Conservation (phyloP, 2,888 invertebrate genomes). For the Aleiodes alternator region DNA sequence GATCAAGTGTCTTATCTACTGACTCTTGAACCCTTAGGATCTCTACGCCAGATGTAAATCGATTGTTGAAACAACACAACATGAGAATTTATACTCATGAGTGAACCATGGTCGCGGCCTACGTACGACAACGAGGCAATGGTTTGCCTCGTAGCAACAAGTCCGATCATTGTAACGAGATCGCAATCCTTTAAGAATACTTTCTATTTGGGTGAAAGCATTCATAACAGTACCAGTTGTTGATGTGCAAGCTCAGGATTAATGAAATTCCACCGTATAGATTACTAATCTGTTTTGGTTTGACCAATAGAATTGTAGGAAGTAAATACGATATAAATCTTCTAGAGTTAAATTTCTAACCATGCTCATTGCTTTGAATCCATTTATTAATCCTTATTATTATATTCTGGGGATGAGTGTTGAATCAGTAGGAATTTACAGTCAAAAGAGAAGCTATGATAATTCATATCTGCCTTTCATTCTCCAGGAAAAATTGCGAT, state of each 20-base stretch:
- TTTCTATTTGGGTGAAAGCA: slow-evolving; percentile 48
- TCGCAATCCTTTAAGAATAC: slow-evolving; percentile 37
- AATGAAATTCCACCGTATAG: slow-evolving; percentile 53
- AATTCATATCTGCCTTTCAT: slow-evolving; percentile 12
- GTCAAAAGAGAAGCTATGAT: background rate
- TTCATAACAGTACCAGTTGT: slow-evolving; percentile 12
- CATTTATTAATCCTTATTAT: no score
- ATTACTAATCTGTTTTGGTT: slow-evolving; percentile 50
- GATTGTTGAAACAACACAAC: slow-evolving; percentile 22
- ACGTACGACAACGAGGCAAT: slow-evolving; percentile 3
- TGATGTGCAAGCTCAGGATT: slow-evolving; percentile 56
- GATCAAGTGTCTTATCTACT: slow-evolving; percentile 20
- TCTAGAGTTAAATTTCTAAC: slow-evolving; percentile 1
- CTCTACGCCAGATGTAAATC: slow-evolving; percentile 21
- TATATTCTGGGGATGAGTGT: background rate
- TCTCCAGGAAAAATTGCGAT: background rate
- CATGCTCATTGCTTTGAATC: no score
- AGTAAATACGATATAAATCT: slow-evolving; percentile 38
- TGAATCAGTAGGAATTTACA: background rate
- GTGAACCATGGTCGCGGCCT: slow-evolving; percentile 17
- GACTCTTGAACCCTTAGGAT: slow-evolving; percentile 12
- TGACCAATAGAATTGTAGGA: slow-evolving; percentile 54
- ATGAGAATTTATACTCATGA: slow-evolving; percentile 28
- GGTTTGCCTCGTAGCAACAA: slow-evolving; percentile 11
- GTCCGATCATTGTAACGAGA: slow-evolving; percentile 35